A percentile compares a stretch with the other conserved stretches of the same genome.
These are phyloP conservation scores for Drosophila gunungcola DNA, from an alignment of 1,140 invertebrate species.

Conservation along the genomic window DNA sequence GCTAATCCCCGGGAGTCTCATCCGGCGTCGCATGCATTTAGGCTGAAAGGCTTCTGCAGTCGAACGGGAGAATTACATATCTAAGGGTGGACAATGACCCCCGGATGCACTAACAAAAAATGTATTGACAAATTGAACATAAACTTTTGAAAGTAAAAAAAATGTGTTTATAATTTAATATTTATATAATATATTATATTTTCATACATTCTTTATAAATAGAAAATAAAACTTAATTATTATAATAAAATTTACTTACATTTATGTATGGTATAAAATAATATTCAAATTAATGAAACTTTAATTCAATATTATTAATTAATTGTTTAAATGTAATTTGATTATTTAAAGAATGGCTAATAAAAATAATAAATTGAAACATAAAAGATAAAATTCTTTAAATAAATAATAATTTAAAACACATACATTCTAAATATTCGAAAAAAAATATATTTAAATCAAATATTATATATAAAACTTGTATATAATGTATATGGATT, in stretches of 20 bases:
- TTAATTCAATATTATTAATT: too few species aligned
- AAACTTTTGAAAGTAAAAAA: neutral
- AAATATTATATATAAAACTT: too few species aligned
- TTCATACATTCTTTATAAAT: neutral
- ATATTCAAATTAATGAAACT: too few species aligned
- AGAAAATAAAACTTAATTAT: neutral
- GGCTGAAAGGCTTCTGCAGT: slow-evolving; percentile 19
- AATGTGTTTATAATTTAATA: neutral
- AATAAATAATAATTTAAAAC: too few species aligned
- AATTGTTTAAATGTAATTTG: neutral
- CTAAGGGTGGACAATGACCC: neutral
- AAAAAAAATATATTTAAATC: too few species aligned
- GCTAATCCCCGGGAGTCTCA: neutral
- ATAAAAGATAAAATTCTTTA: too few species aligned
- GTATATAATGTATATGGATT: too few species aligned
- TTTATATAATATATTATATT: neutral
- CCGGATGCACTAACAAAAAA: neutral
- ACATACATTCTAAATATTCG: too few species aligned
- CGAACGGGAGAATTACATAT: neutral
- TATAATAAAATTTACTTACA: too few species aligned
- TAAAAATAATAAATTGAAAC: too few species aligned
- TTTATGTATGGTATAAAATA: too few species aligned
- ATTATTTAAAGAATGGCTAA: too few species aligned
- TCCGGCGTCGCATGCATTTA: neutral
- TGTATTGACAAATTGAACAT: neutral